phyloP scores from a whole-genome alignment of 2,113 vertebrate genomes.

The Chaetodon auriga region DNA sequence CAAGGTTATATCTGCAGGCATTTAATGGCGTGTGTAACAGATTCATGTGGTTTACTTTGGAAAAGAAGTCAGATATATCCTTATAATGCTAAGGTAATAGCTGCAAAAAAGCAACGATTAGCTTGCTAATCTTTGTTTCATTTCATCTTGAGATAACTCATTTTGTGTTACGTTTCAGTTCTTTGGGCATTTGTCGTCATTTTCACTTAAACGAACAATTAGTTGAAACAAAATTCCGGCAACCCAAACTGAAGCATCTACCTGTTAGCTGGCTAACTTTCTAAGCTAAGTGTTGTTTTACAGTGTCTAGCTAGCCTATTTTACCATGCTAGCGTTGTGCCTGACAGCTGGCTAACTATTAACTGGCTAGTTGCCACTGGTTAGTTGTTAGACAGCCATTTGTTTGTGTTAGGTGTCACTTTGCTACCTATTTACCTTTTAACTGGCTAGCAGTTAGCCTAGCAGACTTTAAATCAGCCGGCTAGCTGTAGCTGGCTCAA shows the following conservation, averaged over 20 bases:
- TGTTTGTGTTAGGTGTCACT: conserved; percentile 27
- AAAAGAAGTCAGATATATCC: conserved; percentile 10
- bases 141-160: conserved; percentile 17
- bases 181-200: not conserved
- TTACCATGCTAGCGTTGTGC: conserved; percentile 57
- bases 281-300: conserved; percentile 27
- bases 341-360: conserved; percentile 59
- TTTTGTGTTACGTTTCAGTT: conserved; percentile 19
- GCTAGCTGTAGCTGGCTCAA: conserved; percentile 46
- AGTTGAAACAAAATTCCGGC: not conserved
- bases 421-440: conserved; percentile 33
- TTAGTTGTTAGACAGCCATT: conserved; percentile 27
- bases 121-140: conserved; percentile 37
- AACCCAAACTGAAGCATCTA: conserved; percentile 10
- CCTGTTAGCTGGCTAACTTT: conserved; percentile 49
- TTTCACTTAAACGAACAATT: conserved; percentile 14
- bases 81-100: conserved; percentile 10
- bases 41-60: not conserved
- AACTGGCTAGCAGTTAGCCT: conserved; percentile 54
- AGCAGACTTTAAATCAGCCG: conserved; percentile 34
- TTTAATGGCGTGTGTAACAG: not conserved
- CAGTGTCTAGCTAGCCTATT: conserved; percentile 51
- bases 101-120: conserved; percentile 26
- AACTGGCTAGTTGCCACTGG: conserved; percentile 24
- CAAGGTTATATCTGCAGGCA: conserved; percentile 17